phyloP scores from a whole-genome alignment of 2,113 vertebrate species.

The Taurulus bubalis region DNA sequence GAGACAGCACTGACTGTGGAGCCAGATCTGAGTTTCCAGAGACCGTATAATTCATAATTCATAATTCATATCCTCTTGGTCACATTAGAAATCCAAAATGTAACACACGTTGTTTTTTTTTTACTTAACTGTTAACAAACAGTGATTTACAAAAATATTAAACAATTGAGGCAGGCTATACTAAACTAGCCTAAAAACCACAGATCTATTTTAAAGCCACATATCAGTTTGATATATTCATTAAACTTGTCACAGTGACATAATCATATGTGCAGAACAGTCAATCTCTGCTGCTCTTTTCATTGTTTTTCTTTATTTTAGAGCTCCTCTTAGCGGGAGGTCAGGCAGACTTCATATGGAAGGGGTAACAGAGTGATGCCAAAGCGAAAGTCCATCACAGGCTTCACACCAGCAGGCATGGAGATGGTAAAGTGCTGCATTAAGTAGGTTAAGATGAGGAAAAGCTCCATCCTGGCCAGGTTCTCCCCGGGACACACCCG shows the following conservation, averaged over 20 bases:
- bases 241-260: background rate
- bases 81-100: too few relatives aligned
- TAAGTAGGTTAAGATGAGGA: slow-evolving; percentile 85
- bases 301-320: background rate
- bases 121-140: too few relatives aligned
- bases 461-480: slow-evolving; percentile 85
- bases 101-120: too few relatives aligned
- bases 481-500: slow-evolving; percentile 82
- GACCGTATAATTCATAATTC: too few relatives aligned
- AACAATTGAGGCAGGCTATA: too few relatives aligned
- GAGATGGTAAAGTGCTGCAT: slow-evolving; percentile 74
- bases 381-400: background rate
- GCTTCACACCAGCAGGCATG: slow-evolving; percentile 38
- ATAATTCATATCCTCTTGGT: too few relatives aligned
- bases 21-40: too few relatives aligned
- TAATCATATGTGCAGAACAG: background rate
- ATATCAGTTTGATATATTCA: background rate
- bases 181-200: too few relatives aligned
- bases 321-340: slow-evolving; percentile 35
- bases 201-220: too few relatives aligned
- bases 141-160: too few relatives aligned
- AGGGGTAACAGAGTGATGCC: slow-evolving; percentile 6
- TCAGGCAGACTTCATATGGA: slow-evolving; percentile 68
- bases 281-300: background rate
- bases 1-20: too few relatives aligned